Percentiles rank a stretch among this genome's conserved stretches.
Evolutionary conservation across 1,140 invertebrate species (phyloP).

Genomic region (Xylocopa sonorina): DNA sequence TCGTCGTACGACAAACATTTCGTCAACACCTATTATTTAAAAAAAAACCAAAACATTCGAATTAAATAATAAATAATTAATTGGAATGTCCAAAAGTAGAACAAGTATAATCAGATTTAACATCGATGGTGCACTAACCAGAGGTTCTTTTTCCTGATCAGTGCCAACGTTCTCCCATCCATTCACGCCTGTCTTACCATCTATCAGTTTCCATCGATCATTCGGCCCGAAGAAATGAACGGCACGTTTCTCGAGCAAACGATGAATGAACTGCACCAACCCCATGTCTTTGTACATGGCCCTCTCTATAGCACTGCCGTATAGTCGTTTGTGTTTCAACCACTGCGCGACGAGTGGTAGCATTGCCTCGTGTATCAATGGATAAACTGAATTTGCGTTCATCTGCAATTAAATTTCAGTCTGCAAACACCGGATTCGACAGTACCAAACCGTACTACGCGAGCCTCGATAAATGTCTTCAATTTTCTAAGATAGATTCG

Average conservation of each 20-base stretch:
- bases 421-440: not conserved
- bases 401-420: slow-evolving; percentile 55
- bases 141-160: slow-evolving; percentile 74
- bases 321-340: slow-evolving; percentile 78
- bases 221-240: slow-evolving; percentile 80
- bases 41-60: not conserved
- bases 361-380: slow-evolving; percentile 80
- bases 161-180: slow-evolving; percentile 83
- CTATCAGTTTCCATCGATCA: slow-evolving; percentile 82
- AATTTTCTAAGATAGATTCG: not conserved
- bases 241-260: slow-evolving; percentile 83
- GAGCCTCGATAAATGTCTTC: too few relatives aligned
- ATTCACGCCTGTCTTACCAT: slow-evolving; percentile 78
- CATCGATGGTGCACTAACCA: slow-evolving; percentile 65
- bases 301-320: slow-evolving; percentile 82
- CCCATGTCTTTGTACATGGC: slow-evolving; percentile 83
- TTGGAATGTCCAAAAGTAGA: too few relatives aligned
- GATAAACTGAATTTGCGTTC: slow-evolving; percentile 81
- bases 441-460: too few relatives aligned
- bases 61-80: too few relatives aligned
- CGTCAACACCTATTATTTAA: slow-evolving; percentile 75
- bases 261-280: slow-evolving; percentile 82
- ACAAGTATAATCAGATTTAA: not conserved
- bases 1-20: slow-evolving; percentile 84
- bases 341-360: slow-evolving; percentile 78